phyloP scores from a whole-genome alignment of 2,113 vertebrate species.

The Forbesichthys papilliferus region DNA sequence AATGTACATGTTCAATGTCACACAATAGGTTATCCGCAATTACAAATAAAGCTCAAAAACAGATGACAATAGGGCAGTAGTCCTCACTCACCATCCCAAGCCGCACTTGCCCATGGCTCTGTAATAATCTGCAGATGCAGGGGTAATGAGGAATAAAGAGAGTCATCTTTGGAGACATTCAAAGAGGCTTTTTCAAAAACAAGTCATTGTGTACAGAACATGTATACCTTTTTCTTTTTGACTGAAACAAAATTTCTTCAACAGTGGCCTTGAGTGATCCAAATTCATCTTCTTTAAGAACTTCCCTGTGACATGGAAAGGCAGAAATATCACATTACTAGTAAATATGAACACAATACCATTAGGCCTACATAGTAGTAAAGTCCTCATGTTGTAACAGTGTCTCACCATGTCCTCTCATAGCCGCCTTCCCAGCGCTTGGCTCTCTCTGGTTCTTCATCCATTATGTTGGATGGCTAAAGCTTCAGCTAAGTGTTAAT shows the following conservation, averaged over 20 bases:
- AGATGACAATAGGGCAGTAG: background rate
- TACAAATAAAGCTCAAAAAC: too few species aligned
- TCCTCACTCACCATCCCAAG: slow-evolving; percentile 90
- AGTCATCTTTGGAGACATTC: background rate
- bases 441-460: slow-evolving; percentile 92
- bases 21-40: too few species aligned
- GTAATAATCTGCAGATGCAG: slow-evolving; percentile 77
- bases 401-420: slow-evolving; percentile 89
- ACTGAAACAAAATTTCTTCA: slow-evolving; percentile 94
- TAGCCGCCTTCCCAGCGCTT: slow-evolving; percentile 99
- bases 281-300: slow-evolving; percentile 95
- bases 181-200: background rate
- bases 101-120: slow-evolving; percentile 90
- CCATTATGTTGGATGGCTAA: slow-evolving; percentile 73
- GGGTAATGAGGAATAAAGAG: slow-evolving; percentile 15
- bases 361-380: background rate
- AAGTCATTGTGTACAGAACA: slow-evolving; percentile 18
- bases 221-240: slow-evolving; percentile 88
- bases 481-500: background rate
- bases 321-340: slow-evolving; percentile 3
- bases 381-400: background rate
- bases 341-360: background rate
- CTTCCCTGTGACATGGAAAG: slow-evolving; percentile 79
- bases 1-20: too few species aligned
- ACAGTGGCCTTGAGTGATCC: slow-evolving; percentile 94